A percentile compares a stretch with the other conserved stretches of the same genome.
Evolutionary conservation across 2,113 vertebrate species (phyloP).

Genomic region (Eudyptes chrysolophus): DNA sequence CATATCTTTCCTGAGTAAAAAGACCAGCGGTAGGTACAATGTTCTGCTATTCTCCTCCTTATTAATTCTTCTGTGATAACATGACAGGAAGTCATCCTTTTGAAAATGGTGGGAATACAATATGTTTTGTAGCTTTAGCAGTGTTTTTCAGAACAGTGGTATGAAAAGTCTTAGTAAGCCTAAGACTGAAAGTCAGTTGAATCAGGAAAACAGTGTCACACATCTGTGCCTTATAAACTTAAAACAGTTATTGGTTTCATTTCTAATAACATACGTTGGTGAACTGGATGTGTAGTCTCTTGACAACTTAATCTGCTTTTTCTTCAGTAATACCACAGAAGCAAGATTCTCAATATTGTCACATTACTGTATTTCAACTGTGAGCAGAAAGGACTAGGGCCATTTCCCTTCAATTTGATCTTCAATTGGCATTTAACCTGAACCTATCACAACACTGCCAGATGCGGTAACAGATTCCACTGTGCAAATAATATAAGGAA

Average conservation of each 20-base stretch:
- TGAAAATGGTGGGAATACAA: background rate
- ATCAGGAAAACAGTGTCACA: background rate
- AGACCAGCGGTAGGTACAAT: background rate
- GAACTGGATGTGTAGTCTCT: background rate
- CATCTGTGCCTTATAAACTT: background rate
- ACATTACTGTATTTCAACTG: background rate
- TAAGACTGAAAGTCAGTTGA: background rate
- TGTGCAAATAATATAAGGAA: background rate
- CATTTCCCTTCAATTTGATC: background rate
- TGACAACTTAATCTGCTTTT: background rate
- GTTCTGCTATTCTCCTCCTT: background rate
- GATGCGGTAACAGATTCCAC: background rate
- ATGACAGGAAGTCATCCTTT: background rate
- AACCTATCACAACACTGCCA: background rate
- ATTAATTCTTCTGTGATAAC: background rate
- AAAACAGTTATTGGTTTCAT: background rate
- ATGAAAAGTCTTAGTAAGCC: background rate
- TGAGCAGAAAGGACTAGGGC: background rate
- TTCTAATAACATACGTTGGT: background rate
- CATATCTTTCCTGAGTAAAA: background rate
- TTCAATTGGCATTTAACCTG: background rate
- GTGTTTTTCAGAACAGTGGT: background rate
- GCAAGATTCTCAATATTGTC: background rate
- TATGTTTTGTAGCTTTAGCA: background rate
- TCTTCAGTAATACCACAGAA: background rate